Evolutionary conservation across 2,113 vertebrate species (phyloP).

Genomic region (Sminthopsis crassicaudata): DNA sequence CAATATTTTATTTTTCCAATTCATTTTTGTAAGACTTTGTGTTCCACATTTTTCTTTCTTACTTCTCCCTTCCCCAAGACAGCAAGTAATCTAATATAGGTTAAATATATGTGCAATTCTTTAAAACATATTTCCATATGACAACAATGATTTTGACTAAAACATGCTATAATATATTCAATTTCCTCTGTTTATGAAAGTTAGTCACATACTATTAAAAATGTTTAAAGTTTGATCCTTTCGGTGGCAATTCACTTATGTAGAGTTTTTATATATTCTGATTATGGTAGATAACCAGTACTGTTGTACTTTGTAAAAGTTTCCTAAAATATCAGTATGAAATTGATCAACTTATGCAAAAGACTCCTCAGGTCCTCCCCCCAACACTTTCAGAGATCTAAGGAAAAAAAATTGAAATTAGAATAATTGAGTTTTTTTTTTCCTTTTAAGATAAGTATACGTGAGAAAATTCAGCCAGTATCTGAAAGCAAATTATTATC

Average conservation of each 20-base stretch:
- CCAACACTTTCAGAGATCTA: background rate
- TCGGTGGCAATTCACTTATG: background rate
- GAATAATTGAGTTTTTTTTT: background rate
- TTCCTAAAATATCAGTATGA: background rate
- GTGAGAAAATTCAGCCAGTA: background rate
- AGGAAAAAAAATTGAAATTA: background rate
- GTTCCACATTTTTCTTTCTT: too few relatives aligned
- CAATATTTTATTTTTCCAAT: too few relatives aligned
- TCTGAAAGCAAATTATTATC: background rate
- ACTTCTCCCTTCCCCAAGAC: too few relatives aligned
- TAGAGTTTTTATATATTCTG: background rate
- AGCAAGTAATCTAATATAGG: too few relatives aligned
- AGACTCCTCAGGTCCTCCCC: too few relatives aligned
- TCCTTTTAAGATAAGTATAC: background rate
- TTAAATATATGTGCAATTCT: too few relatives aligned
- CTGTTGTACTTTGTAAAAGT: background rate
- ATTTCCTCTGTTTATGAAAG: background rate
- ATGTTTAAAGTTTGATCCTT: background rate
- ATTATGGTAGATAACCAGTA: background rate
- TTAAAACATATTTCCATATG: too few relatives aligned
- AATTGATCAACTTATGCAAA: background rate
- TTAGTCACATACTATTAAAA: background rate
- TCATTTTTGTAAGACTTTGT: too few relatives aligned
- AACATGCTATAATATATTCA: background rate
- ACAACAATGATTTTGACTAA: too few relatives aligned